Conservation (phyloP, 2,797 vertebrate genomes). For the Myioborus melanocephalus region DNA sequence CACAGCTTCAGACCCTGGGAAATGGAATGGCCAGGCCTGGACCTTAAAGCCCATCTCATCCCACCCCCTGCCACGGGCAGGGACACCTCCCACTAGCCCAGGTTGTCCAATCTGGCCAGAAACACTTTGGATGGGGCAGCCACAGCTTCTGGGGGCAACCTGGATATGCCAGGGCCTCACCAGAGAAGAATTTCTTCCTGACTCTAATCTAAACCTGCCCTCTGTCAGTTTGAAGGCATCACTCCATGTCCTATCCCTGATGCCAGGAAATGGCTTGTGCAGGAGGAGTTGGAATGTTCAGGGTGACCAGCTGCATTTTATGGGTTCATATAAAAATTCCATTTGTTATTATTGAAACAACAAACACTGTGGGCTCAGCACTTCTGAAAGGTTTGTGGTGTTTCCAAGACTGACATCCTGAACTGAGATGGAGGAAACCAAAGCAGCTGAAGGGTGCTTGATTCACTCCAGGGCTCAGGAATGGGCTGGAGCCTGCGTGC, state of each 20-base stretch:
- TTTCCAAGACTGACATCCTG: neutral
- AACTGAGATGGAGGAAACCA: neutral
- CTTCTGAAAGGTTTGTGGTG: neutral
- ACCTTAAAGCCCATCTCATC: accelerated
- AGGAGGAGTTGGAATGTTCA: neutral
- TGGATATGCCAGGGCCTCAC: neutral
- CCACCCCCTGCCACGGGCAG: neutral
- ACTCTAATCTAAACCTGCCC: neutral
- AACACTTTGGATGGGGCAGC: neutral
- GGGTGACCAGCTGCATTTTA: neutral
- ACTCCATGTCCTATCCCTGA: neutral
- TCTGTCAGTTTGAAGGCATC: neutral
- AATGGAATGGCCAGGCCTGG: neutral
- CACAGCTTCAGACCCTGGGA: neutral
- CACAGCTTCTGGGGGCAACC: neutral
- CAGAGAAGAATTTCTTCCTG: neutral
- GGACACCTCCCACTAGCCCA: neutral
- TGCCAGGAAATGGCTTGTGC: neutral
- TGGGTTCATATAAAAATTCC: neutral
- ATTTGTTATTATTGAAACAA: neutral
- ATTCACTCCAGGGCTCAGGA: neutral
- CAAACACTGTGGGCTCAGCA: neutral
- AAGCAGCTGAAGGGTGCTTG: neutral
- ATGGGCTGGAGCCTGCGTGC: neutral
- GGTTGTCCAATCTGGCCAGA: accelerated